Conservation (phyloP, 2,797 vertebrate genomes). For the Eurystomus glaucurus region DNA sequence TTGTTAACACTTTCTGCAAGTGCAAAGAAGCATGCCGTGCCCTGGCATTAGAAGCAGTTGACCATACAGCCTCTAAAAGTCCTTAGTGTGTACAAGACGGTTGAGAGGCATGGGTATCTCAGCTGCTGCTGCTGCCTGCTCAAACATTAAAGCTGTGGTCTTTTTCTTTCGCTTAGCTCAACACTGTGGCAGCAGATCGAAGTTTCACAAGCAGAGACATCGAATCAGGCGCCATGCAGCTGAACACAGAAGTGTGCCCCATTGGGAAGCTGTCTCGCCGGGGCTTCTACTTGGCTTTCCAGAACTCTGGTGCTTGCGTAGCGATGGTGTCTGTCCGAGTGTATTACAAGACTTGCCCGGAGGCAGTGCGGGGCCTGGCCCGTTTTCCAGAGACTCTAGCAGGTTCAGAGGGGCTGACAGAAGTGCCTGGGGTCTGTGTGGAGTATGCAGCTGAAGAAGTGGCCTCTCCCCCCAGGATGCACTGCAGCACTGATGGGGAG, state of each 20-base stretch:
- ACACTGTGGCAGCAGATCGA: conserved; percentile 83
- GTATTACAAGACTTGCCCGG: conserved; percentile 83
- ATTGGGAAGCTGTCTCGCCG: conserved; percentile 80
- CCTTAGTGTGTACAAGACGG: neutral
- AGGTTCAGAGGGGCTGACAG: conserved; percentile 67
- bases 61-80: neutral
- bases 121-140: neutral
- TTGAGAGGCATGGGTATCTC: neutral
- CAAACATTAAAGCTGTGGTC: neutral
- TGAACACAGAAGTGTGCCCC: conserved; percentile 80
- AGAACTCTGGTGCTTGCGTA: conserved; percentile 84
- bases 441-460: conserved; percentile 58
- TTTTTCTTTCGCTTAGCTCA: conserved; percentile 70
- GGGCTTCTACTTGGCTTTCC: conserved; percentile 85
- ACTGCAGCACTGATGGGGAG: conserved; percentile 82
- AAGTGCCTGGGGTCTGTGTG: conserved; percentile 78
- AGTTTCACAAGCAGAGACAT: conserved; percentile 83
- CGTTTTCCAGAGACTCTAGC: conserved; percentile 79
- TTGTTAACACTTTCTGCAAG: neutral
- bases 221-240: conserved; percentile 66
- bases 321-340: conserved; percentile 83
- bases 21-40: neutral
- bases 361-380: conserved; percentile 73
- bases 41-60: neutral
- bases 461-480: conserved; percentile 78